Evolutionary conservation across 2,888 invertebrate genomes (phyloP).

Genomic region (Pterostichus madidus): DNA sequence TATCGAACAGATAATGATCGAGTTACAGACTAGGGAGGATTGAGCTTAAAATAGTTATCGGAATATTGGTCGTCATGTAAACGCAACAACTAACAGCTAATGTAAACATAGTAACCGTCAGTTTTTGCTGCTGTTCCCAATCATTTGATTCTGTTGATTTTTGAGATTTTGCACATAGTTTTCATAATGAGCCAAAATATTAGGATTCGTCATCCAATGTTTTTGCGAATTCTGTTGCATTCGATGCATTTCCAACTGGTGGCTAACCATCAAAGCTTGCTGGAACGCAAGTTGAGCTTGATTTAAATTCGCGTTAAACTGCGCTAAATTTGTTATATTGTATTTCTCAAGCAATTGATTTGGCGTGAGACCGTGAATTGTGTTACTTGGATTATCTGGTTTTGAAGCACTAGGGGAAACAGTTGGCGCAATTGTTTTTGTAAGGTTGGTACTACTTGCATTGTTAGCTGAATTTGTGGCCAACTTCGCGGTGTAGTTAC

Average conservation of each 20-base stretch:
- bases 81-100: conserved; percentile 28
- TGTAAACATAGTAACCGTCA: conserved; percentile 49
- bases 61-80: background rate
- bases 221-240: conserved; percentile 70
- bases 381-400: conserved; percentile 25
- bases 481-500: conserved; percentile 54
- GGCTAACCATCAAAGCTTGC: conserved; percentile 74
- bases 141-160: conserved; percentile 57
- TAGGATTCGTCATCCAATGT: conserved; percentile 74
- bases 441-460: background rate
- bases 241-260: conserved; percentile 75
- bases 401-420: conserved; percentile 20
- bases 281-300: conserved; percentile 61
- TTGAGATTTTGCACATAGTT: conserved; percentile 75
- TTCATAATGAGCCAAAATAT: conserved; percentile 75
- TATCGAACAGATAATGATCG: no score
- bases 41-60: no score
- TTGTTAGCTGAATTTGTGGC: conserved; percentile 1
- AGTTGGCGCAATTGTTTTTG: conserved; percentile 41
- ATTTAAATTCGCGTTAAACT: conserved; percentile 75
- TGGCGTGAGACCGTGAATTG: conserved; percentile 68
- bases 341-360: conserved; percentile 76
- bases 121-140: conserved; percentile 53
- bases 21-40: no score
- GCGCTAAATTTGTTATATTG: conserved; percentile 76